These are phyloP conservation scores for Dicranocentrus wangi DNA, from an alignment of 2,888 invertebrate species.

Conservation along the genomic window DNA sequence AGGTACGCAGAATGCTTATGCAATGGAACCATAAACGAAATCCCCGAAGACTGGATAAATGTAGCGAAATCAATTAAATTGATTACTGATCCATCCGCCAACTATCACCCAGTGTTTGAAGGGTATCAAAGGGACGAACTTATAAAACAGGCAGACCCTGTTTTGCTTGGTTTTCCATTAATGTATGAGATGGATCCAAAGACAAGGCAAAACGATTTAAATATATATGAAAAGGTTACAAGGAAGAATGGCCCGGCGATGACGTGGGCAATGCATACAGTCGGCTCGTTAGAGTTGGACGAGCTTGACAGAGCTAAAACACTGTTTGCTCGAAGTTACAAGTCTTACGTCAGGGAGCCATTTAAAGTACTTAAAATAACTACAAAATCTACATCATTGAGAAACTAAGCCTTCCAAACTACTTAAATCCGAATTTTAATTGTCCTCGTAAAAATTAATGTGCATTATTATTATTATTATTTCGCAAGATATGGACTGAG, in stretches of 20 bases:
- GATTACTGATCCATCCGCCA: conserved; percentile 73
- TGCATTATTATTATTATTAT: too few relatives aligned
- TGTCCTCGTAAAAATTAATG: too few relatives aligned
- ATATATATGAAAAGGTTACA: conserved; percentile 74
- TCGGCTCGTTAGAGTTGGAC: conserved; percentile 75
- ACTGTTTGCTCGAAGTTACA: conserved; percentile 74
- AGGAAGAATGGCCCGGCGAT: conserved; percentile 75
- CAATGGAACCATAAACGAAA: conserved; percentile 45
- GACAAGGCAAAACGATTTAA: conserved; percentile 74
- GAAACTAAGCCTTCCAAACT: too few relatives aligned
- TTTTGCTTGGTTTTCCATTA: conserved; percentile 75
- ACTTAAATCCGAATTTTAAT: too few relatives aligned
- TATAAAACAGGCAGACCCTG: conserved; percentile 75
- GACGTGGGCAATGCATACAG: conserved; percentile 76
- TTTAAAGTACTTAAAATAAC: conserved; percentile 75
- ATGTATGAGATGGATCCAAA: conserved; percentile 73
- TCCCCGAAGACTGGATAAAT: conserved; percentile 72
- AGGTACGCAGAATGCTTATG: conserved; percentile 70
- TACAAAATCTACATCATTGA: too few relatives aligned
- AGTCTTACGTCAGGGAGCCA: conserved; percentile 74
- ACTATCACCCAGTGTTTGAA: conserved; percentile 76
- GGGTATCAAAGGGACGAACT: conserved; percentile 73
- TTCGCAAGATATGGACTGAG: conserved; percentile 77
- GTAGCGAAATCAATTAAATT: conserved; percentile 73
- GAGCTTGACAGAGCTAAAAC: conserved; percentile 74